Evolutionary conservation across 2,888 invertebrate genomes (phyloP), one percentile per base, ranked within the genome.

Genomic region (Hybos culiciformis): DNA sequence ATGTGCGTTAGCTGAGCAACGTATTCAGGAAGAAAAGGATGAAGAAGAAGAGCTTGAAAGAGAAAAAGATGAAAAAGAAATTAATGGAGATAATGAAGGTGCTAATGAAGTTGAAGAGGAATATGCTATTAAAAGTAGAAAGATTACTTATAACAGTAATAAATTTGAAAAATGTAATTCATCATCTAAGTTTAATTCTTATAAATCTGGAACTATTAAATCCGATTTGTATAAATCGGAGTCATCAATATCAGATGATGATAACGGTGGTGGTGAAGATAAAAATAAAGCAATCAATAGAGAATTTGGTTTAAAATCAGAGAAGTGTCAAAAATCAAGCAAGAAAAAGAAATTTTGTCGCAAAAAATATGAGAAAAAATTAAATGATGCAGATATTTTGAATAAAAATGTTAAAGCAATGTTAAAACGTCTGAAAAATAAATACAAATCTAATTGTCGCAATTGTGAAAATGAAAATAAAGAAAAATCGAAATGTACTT

Each of bases 1-100:
- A 20, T 88, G 88, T 60, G 86, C 86, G 8, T 67, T 88, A 46
- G 90, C 87, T 0, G 87, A 87, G 57, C 86, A 87, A 57, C 72
- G 85, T 50, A 80, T 86, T 49, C 75, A 80, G 68, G 84, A 85
- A 56, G 86, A 86, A 60, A 81, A 52, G 52, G 49, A 61, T 61
- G 42, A 21, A n/a, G 43, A 45, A 23, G 44, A 20, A 43, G 26
- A 47, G 45, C 33, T 37, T n/a, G 4, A 18, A 7, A 5, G 20
- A 11, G 4, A 3, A 19, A 39, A 8, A 41, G 42, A 11, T 43
- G 39, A 2, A 67, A 66, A 51, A 63, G 63, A 48, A 68, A 68
- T 20, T 36, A n/a, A n/a, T n/a, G n/a, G n/a, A n/a, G n/a, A n/a
- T n/a, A n/a, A 8, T 9, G 15, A 8, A 14, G 17, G 15, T 15